Evolutionary conservation across 2,888 invertebrate species (phyloP).

Genomic region (Periphyllus acericola): DNA sequence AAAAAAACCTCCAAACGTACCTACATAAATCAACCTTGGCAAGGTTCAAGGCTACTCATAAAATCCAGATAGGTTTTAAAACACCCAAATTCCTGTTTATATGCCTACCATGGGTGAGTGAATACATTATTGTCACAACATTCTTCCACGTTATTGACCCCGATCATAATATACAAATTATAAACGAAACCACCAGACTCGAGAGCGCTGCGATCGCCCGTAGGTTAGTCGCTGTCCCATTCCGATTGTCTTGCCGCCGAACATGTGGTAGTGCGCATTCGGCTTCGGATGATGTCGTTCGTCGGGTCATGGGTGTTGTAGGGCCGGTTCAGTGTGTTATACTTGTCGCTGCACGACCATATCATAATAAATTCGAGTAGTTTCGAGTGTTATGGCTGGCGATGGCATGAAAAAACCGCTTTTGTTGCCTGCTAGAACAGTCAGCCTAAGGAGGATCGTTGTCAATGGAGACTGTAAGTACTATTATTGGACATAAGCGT

Average conservation of each 20-base stretch:
- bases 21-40: slow-evolving; percentile 29
- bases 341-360: neutral
- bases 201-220: slow-evolving; percentile 54
- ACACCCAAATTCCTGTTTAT: slow-evolving; percentile 28
- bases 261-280: slow-evolving; percentile 52
- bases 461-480: slow-evolving; percentile 51
- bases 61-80: slow-evolving; percentile 45
- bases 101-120: neutral
- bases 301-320: slow-evolving; percentile 40
- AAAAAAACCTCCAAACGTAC: slow-evolving; percentile 4
- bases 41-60: slow-evolving; percentile 48
- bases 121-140: slow-evolving; percentile 57
- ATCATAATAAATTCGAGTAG: neutral
- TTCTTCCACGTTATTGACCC: slow-evolving; percentile 58
- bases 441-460: slow-evolving; percentile 63
- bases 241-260: slow-evolving; percentile 47
- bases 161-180: slow-evolving; percentile 44
- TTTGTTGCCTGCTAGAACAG: slow-evolving; percentile 64
- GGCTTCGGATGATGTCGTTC: slow-evolving; percentile 10
- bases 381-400: slow-evolving; percentile 37
- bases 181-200: slow-evolving; percentile 32
- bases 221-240: neutral
- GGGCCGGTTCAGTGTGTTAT: neutral
- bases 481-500: neutral
- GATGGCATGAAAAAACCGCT: slow-evolving; percentile 62